Percentiles rank a stretch among this genome's conserved stretches.
phyloP scores from a whole-genome alignment of 2,888 invertebrate species.

The Nomada lathburiana region DNA sequence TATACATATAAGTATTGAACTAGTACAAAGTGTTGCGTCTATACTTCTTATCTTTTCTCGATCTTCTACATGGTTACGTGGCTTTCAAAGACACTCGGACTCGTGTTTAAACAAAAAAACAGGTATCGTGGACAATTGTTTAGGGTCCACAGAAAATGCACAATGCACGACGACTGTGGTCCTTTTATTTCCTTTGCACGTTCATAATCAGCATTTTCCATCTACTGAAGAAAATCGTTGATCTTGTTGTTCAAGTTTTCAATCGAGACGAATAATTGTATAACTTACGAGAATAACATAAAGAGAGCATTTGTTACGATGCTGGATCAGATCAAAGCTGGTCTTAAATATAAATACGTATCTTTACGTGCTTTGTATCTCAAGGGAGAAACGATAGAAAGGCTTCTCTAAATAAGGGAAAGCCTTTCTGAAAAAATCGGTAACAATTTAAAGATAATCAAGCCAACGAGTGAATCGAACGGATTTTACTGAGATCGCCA shows the following conservation, averaged over 20 bases:
- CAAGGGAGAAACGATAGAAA: not conserved
- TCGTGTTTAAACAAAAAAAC: not conserved
- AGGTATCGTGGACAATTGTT: not conserved
- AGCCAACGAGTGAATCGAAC: not conserved
- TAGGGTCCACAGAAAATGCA: constrained; percentile 32
- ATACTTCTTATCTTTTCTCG: not conserved
- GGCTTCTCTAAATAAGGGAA: no score
- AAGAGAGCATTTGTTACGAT: not conserved
- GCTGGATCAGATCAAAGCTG: no score
- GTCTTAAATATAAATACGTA: no score
- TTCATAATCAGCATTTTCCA: constrained; percentile 38
- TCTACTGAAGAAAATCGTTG: constrained; percentile 30
- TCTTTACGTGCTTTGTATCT: not conserved
- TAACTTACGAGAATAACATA: not conserved
- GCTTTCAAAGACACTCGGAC: not conserved
- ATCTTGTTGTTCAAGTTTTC: constrained; percentile 28
- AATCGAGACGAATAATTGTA: constrained; percentile 27
- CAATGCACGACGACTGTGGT: constrained; percentile 46
- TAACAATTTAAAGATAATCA: not conserved
- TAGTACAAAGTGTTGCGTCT: not conserved
- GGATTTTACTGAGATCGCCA: not conserved
- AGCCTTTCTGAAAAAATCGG: not conserved
- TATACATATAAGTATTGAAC: not conserved
- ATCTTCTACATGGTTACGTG: not conserved
- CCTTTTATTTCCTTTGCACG: constrained; percentile 53